These are phyloP conservation scores for Orthosia incerta DNA, from an alignment of 2,888 invertebrate genomes.

Conservation along the genomic window DNA sequence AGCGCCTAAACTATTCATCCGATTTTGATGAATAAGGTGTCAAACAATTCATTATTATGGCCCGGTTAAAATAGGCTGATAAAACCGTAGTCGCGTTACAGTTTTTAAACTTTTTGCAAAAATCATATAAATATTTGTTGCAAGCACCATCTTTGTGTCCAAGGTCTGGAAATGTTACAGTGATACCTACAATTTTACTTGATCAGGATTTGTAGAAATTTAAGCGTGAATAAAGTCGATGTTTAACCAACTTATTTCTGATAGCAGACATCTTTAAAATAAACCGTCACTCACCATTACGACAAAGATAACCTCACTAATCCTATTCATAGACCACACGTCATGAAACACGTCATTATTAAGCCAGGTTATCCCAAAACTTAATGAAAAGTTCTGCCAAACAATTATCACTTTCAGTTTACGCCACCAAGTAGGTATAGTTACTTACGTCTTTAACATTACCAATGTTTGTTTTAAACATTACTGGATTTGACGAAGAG, in stretches of 20 bases:
- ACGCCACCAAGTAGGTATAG: slow-evolving; percentile 17
- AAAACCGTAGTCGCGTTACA: too few relatives aligned
- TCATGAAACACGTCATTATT: slow-evolving; percentile 14
- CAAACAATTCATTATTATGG: too few relatives aligned
- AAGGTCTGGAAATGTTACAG: too few relatives aligned
- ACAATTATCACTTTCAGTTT: slow-evolving; percentile 36
- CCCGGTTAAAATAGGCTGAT: too few relatives aligned
- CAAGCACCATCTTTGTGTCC: too few relatives aligned
- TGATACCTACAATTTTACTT: too few relatives aligned
- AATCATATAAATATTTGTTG: too few relatives aligned
- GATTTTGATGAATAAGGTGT: too few relatives aligned
- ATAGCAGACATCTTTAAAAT: neutral
- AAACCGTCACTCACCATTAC: slow-evolving; percentile 2
- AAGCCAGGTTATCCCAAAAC: slow-evolving; percentile 5
- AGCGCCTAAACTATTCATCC: too few relatives aligned
- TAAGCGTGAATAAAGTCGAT: too few relatives aligned
- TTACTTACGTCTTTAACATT: slow-evolving; percentile 18
- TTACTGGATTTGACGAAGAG: slow-evolving; percentile 1
- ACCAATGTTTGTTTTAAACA: slow-evolving; percentile 17
- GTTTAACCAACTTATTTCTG: neutral
- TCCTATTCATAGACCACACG: slow-evolving; percentile 6
- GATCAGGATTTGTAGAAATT: too few relatives aligned
- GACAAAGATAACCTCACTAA: slow-evolving; percentile 1
- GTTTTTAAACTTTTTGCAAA: too few relatives aligned
- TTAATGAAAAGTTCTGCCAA: slow-evolving; percentile 14